These are phyloP conservation scores for Sericinus montela DNA, from an alignment of 2,888 invertebrate species.

Conservation along the genomic window DNA sequence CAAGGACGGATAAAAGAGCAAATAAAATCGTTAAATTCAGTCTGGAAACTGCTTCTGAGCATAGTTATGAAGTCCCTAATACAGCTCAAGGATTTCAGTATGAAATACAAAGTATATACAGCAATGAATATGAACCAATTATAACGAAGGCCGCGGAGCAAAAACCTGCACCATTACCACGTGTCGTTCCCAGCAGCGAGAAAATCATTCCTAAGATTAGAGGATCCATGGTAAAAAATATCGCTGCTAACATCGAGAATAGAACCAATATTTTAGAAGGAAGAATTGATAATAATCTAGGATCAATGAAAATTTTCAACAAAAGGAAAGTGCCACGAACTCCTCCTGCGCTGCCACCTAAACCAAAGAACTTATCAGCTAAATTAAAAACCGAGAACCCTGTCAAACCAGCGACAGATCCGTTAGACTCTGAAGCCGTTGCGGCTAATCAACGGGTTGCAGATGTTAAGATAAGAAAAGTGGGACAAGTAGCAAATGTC, in stretches of 20 bases:
- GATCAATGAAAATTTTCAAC: conserved; percentile 70
- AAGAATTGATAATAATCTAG: conserved; percentile 54
- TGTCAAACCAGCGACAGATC: conserved; percentile 61
- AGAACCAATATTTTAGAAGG: conserved; percentile 68
- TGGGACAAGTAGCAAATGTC: conserved; percentile 71
- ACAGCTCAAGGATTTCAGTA: conserved; percentile 74
- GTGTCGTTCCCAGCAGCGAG: conserved; percentile 44
- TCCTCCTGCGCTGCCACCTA: conserved; percentile 88
- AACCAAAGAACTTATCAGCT: conserved; percentile 85
- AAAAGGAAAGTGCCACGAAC: conserved; percentile 80
- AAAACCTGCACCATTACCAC: conserved; percentile 53
- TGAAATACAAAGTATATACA: conserved; percentile 83
- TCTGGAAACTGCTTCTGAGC: conserved; percentile 73
- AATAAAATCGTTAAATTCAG: conserved; percentile 76
- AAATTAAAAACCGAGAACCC: conserved; percentile 81
- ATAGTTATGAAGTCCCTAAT: conserved; percentile 82
- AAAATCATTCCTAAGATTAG: conserved; percentile 64
- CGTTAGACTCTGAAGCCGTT: conserved; percentile 78
- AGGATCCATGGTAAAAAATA: conserved; percentile 73
- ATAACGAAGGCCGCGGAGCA: conserved; percentile 68
- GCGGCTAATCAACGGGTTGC: conserved; percentile 79
- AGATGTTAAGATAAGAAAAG: conserved; percentile 76
- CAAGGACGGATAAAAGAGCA: conserved; percentile 64
- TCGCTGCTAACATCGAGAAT: conserved; percentile 70
- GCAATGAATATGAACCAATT: conserved; percentile 87